Conservation (phyloP, 1,140 invertebrate genomes). For the Hyles vespertilio region DNA sequence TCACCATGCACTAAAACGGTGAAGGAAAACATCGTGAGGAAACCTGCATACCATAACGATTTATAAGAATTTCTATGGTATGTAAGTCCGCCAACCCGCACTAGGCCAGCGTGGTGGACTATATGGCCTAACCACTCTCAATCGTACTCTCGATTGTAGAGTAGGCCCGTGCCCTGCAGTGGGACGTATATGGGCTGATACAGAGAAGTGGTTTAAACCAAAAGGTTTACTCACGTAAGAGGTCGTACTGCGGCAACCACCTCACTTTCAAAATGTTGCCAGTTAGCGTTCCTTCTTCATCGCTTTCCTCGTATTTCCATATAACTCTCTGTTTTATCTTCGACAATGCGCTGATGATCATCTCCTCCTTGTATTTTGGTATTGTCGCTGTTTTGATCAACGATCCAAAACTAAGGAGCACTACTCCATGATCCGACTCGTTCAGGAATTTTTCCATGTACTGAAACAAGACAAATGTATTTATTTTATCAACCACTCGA, state of each 20-base stretch:
- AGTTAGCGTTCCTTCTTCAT: slow-evolving; percentile 46
- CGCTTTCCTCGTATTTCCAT: slow-evolving; percentile 81
- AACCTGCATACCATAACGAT: no score
- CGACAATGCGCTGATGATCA: slow-evolving; percentile 72
- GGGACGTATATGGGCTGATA: no score
- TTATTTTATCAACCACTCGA: no score
- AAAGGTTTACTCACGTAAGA: slow-evolving; percentile 69
- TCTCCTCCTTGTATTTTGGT: slow-evolving; percentile 58
- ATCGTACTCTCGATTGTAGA: no score
- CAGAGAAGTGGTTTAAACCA: no score
- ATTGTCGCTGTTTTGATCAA: slow-evolving; percentile 74
- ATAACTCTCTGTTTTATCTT: slow-evolving; percentile 77
- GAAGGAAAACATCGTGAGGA: no score
- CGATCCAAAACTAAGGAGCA: slow-evolving; percentile 82
- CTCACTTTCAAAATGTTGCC: slow-evolving; percentile 70
- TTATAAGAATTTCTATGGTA: no score
- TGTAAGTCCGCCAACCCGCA: no score
- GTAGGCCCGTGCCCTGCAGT: no score
- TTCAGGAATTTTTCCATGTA: slow-evolving; percentile 80
- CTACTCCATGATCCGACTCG: slow-evolving; percentile 78
- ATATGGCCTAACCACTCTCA: no score
- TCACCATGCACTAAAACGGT: no score
- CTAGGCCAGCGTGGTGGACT: no score
- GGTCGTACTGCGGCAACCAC: slow-evolving; percentile 80
- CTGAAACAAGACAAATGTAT: slow-evolving; percentile 55